Evolutionary conservation across 2,113 vertebrate species (phyloP).

Genomic region (Gavialis gangeticus): DNA sequence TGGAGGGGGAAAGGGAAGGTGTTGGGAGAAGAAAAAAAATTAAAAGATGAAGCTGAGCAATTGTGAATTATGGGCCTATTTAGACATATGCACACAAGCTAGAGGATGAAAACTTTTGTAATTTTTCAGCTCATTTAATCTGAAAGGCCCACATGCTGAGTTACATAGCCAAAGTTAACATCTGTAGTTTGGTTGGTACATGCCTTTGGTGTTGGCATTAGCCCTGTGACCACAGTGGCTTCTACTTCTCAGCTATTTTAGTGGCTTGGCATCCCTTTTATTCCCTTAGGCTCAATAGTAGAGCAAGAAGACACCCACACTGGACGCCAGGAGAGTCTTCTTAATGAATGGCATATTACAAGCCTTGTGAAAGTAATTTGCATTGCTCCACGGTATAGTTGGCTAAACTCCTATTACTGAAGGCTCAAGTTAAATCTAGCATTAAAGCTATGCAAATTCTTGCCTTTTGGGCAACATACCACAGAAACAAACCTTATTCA

Average conservation of each 20-base stretch:
- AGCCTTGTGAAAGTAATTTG: slow-evolving; percentile 72
- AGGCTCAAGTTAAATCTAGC: slow-evolving; percentile 65
- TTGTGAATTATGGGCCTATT: slow-evolving; percentile 46
- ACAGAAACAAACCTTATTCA: slow-evolving; percentile 31
- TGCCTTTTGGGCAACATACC: slow-evolving; percentile 52
- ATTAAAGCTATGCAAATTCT: slow-evolving; percentile 60
- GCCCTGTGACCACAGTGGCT: slow-evolving; percentile 76
- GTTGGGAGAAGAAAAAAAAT: neutral
- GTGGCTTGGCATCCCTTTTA: slow-evolving; percentile 77
- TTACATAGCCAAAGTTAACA: slow-evolving; percentile 71
- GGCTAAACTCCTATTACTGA: slow-evolving; percentile 61
- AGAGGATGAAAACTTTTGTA: slow-evolving; percentile 67
- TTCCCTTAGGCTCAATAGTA: slow-evolving; percentile 73
- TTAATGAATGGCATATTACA: slow-evolving; percentile 77
- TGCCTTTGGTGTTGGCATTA: slow-evolving; percentile 76
- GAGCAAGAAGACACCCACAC: slow-evolving; percentile 70
- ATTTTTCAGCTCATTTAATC: slow-evolving; percentile 74
- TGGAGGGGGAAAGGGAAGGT: neutral
- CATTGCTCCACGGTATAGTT: slow-evolving; percentile 61
- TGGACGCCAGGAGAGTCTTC: slow-evolving; percentile 62
- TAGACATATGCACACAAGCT: neutral
- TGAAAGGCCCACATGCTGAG: slow-evolving; percentile 68
- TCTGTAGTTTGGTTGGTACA: slow-evolving; percentile 75
- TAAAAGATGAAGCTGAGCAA: neutral
- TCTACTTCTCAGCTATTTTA: slow-evolving; percentile 73